A percentile compares a stretch with the other conserved stretches of the same genome.
phyloP scores from a whole-genome alignment of 2,113 vertebrate genomes.

The Okapia johnstoni region DNA sequence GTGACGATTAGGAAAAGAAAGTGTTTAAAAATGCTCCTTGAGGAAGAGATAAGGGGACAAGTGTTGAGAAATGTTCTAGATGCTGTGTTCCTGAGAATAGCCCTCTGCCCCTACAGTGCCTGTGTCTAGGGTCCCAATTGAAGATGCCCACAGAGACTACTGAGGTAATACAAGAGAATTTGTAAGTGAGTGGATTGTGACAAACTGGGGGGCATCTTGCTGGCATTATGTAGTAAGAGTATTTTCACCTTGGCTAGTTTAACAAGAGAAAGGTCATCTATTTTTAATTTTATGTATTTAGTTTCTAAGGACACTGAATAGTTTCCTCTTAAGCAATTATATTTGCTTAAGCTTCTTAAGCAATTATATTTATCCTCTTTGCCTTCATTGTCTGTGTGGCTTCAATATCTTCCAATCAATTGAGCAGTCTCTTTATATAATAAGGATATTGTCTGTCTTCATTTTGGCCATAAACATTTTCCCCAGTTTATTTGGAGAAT shows the following conservation, averaged over 20 bases:
- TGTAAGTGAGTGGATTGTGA: neutral
- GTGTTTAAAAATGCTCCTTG: neutral
- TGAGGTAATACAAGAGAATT: neutral
- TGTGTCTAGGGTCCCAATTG: neutral
- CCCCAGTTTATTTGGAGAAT: neutral
- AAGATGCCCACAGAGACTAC: neutral
- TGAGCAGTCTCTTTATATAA: neutral
- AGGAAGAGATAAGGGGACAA: neutral
- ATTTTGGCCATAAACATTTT: neutral
- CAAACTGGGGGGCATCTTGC: neutral
- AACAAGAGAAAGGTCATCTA: neutral
- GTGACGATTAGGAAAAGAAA: neutral
- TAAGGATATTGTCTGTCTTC: neutral
- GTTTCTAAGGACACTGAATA: neutral
- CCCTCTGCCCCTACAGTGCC: neutral
- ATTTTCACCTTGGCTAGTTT: neutral
- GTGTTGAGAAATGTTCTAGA: neutral
- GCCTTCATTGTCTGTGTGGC: neutral
- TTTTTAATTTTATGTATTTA: neutral
- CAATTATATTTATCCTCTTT: neutral
- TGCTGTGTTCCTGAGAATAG: neutral
- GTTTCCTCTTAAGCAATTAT: no score
- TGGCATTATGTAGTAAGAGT: neutral
- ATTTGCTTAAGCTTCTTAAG: neutral
- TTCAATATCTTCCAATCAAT: neutral